Evolutionary conservation across 2,797 vertebrate species (phyloP), one percentile per base, ranked within the genome.

Genomic region (Anguilla pacifica): DNA sequence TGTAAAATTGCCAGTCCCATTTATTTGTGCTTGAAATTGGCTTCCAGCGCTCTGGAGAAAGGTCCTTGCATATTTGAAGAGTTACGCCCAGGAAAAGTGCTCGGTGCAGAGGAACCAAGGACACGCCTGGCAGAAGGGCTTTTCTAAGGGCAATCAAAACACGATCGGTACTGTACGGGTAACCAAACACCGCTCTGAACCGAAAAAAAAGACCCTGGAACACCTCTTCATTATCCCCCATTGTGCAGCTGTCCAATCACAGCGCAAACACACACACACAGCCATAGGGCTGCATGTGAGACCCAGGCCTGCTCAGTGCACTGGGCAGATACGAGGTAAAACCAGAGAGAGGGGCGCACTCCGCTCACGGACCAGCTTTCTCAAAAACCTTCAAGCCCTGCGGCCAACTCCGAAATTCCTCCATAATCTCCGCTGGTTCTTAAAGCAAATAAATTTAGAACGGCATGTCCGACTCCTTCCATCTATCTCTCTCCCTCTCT

Each of bases 391-490:
- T 7, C 43, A 2, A 74, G 43, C 25, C 57, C 17, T 43, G 9
- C 17, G 55, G 55, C 70, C 43, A 92, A 92, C 91, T 93, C 93
- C 90, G 92, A 92, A 31, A 95, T 95, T 95, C 93, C 94, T 94
- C 90, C 88, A 88, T 93, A 94, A 95, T 92, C 93, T 92, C 90
- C 70, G 90, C 89, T 53, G 90, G 94, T 91, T 94, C 95, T 94
- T 91, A 95, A 93, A 94, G 91, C 91, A 95, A 95, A 94, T 93
- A 94, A 19, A 64, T 85, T 39, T 72, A 86, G 4, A 79, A 70
- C 39, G 53, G 85, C 31, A 28, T 39, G 31, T 10, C 46, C 15
- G 0, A 49, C 91, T 91, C 91, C 89, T 86, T 10, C 59, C 1
- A 9, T 57, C 83, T 6, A 0, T 13, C 53, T 3, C 82, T n/a